A percentile compares a stretch with the other conserved stretches of the same genome.
Evolutionary conservation across 2,888 invertebrate genomes (phyloP).

Genomic region (Isotomurus palustris): DNA sequence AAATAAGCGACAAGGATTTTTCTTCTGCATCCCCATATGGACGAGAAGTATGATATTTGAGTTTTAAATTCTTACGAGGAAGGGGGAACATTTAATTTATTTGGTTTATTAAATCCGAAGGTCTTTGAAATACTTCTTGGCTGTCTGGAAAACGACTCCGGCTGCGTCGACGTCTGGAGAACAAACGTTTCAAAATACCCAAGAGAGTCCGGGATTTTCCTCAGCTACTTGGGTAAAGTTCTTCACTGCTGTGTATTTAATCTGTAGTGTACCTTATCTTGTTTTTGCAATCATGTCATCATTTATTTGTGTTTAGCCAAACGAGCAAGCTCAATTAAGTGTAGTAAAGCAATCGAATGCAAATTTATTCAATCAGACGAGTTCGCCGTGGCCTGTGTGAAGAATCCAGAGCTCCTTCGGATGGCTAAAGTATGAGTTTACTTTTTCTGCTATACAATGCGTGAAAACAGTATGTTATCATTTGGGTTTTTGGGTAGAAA

Average conservation of each 20-base stretch:
- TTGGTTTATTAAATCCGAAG: conserved; percentile 15
- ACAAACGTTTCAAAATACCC: conserved; percentile 35
- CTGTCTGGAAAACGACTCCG: conserved; percentile 37
- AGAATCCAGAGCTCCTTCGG: conserved; percentile 40
- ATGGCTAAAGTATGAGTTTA: conserved; percentile 37
- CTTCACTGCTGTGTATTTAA: not conserved
- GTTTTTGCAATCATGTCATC: not conserved
- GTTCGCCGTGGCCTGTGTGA: conserved; percentile 45
- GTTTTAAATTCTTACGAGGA: not conserved
- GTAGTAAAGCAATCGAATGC: conserved; percentile 34
- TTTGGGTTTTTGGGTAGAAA: conserved; percentile 8
- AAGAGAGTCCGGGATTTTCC: conserved; percentile 35
- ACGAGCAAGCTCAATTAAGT: conserved; percentile 23
- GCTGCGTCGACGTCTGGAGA: conserved; percentile 38
- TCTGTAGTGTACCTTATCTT: not conserved
- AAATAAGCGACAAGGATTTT: conserved; percentile 40
- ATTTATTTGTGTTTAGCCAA: conserved; percentile 29
- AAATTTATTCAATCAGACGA: conserved; percentile 44
- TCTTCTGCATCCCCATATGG: conserved; percentile 35
- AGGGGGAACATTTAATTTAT: not conserved
- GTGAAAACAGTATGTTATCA: not conserved
- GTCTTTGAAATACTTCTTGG: conserved; percentile 39
- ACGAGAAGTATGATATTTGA: conserved; percentile 31
- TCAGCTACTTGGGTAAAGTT: conserved; percentile 37
- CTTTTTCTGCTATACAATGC: not conserved